Conservation (phyloP, 2,113 vertebrate species). For the Pteronura brasiliensis region DNA sequence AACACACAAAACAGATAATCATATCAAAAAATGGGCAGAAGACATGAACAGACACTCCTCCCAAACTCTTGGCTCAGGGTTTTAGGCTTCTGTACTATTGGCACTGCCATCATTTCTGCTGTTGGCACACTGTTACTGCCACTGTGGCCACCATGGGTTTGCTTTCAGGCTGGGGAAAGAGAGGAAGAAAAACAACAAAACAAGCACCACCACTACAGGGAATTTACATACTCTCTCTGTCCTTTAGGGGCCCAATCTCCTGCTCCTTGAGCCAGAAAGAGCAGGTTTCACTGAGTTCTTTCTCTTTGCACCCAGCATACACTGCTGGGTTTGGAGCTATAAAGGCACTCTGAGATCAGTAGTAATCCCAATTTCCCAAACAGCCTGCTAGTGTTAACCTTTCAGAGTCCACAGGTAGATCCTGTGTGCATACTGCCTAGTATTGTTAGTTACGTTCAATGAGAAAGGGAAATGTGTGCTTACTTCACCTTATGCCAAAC, state of each 20-base stretch:
- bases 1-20: too few species aligned
- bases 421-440: not conserved
- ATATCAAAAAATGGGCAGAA: too few species aligned
- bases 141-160: not conserved
- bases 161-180: not conserved
- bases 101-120: not conserved
- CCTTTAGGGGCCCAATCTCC: not conserved
- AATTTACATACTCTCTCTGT: not conserved
- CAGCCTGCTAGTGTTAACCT: not conserved
- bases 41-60: too few species aligned
- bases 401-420: not conserved
- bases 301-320: not conserved
- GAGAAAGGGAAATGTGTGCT: not conserved
- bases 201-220: not conserved
- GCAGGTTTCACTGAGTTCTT: not conserved
- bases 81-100: not conserved
- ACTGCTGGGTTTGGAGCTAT: not conserved
- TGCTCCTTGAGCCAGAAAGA: not conserved
- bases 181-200: not conserved
- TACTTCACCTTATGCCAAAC: not conserved
- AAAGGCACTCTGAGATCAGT: not conserved
- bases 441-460: not conserved
- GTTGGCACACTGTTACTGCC: not conserved
- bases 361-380: not conserved
- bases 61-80: not conserved